A percentile compares a stretch with the other conserved stretches of the same genome.
Conservation (phyloP, 2,888 invertebrate genomes). For the Ectemnius continuus region DNA sequence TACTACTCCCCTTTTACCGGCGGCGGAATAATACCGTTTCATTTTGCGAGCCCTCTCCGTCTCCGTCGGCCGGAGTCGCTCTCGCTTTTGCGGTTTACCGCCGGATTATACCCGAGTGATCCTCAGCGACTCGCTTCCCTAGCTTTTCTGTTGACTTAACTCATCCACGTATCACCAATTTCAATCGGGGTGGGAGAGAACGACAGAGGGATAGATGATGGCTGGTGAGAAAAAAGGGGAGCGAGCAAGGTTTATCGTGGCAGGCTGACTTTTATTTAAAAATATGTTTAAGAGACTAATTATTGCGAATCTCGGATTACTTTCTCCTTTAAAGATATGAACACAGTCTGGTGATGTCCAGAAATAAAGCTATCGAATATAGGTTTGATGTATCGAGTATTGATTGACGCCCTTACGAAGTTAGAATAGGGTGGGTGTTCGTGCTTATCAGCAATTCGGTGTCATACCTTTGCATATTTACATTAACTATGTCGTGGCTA, state of each 20-base stretch:
- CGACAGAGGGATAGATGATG: too few relatives aligned
- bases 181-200: too few relatives aligned
- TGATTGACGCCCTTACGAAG: constrained; percentile 26
- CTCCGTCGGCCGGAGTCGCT: too few relatives aligned
- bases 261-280: too few relatives aligned
- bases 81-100: neutral
- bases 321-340: neutral
- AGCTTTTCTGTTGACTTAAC: too few relatives aligned
- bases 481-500: constrained; percentile 16
- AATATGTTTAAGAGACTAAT: too few relatives aligned
- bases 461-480: constrained; percentile 48
- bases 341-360: neutral
- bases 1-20: neutral
- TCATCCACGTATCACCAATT: too few relatives aligned
- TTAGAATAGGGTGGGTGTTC: constrained; percentile 27
- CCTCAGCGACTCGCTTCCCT: neutral
- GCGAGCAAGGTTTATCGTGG: too few relatives aligned
- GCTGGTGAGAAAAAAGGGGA: too few relatives aligned
- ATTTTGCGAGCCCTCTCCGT: neutral
- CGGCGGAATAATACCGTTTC: neutral
- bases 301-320: neutral
- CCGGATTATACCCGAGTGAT: neutral
- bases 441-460: constrained; percentile 48
- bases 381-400: constrained; percentile 36
- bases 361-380: neutral